phyloP scores from a whole-genome alignment of 2,113 vertebrate species.

The Ammospiza caudacuta region DNA sequence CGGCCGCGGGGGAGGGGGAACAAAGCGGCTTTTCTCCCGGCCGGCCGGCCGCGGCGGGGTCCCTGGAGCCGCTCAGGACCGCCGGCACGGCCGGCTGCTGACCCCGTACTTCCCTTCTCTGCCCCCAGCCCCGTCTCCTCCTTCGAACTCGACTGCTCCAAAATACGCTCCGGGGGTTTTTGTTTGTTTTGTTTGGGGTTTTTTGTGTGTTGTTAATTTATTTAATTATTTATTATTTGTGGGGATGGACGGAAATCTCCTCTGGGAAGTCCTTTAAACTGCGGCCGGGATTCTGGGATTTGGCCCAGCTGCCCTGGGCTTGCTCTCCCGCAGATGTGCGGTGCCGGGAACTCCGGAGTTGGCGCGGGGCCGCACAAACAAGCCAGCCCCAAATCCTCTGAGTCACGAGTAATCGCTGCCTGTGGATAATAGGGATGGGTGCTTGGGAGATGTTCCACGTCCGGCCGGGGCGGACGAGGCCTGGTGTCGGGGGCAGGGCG shows the following conservation, averaged over 20 bases:
- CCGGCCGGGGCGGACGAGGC: not conserved
- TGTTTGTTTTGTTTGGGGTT: not conserved
- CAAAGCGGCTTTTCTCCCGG: conserved; percentile 26
- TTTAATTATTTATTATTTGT: not conserved
- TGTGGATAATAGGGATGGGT: not conserved
- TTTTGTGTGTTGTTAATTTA: not conserved
- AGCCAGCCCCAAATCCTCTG: conserved; percentile 5
- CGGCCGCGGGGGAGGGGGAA: not conserved
- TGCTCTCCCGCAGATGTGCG: not conserved
- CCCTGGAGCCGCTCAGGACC: not conserved
- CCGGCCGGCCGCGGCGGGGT: not conserved
- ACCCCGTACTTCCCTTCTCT: not conserved
- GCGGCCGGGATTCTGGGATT: not conserved
- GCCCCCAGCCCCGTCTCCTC: no score
- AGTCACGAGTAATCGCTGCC: conserved; percentile 6
- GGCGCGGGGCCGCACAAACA: conserved; percentile 25
- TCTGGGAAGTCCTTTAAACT: not conserved
- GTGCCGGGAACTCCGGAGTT: conserved; percentile 40
- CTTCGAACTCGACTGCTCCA: not conserved
- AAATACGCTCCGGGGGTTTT: not conserved
- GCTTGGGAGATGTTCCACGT: not conserved
- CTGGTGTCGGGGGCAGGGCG: not conserved
- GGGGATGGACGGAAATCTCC: not conserved
- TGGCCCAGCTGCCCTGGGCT: not conserved
- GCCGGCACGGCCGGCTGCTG: not conserved